These are phyloP conservation scores for Micropterix aruncella DNA, from an alignment of 2,888 invertebrate species.

Conservation along the genomic window DNA sequence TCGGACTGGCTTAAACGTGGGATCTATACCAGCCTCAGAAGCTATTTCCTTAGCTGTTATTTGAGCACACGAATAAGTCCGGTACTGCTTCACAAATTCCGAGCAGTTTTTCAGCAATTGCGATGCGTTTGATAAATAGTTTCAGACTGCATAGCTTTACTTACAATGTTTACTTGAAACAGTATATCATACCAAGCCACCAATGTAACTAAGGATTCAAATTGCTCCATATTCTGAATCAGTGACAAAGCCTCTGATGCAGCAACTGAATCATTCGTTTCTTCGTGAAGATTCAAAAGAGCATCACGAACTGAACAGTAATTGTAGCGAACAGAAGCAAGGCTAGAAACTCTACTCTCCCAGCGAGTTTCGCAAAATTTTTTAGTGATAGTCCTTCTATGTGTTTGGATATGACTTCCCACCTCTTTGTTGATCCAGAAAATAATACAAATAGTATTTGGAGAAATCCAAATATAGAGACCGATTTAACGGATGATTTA, in stretches of 20 bases:
- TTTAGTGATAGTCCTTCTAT: conserved; percentile 5
- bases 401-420: conserved; percentile 8
- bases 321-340: conserved; percentile 6
- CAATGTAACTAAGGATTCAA: too few species aligned
- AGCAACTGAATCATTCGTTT: too few species aligned
- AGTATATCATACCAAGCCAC: too few species aligned
- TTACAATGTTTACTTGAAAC: too few species aligned
- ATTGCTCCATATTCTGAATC: too few species aligned
- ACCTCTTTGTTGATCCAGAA: conserved; percentile 8
- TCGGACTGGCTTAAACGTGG: too few species aligned
- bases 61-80: too few species aligned
- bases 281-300: conserved; percentile 7
- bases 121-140: conserved; percentile 7
- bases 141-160: too few species aligned
- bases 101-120: conserved; percentile 9
- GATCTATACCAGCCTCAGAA: too few species aligned
- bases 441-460: conserved; percentile 8
- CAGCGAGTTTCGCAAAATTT: conserved; percentile 10
- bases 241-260: too few species aligned
- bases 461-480: conserved; percentile 9
- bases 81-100: too few species aligned
- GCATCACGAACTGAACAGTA: conserved; percentile 7
- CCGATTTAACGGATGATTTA: conserved; percentile 9
- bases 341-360: conserved; percentile 10
- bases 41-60: too few species aligned